Conservation (phyloP, 2,888 invertebrate species). For the Andricus quercusramuli region DNA sequence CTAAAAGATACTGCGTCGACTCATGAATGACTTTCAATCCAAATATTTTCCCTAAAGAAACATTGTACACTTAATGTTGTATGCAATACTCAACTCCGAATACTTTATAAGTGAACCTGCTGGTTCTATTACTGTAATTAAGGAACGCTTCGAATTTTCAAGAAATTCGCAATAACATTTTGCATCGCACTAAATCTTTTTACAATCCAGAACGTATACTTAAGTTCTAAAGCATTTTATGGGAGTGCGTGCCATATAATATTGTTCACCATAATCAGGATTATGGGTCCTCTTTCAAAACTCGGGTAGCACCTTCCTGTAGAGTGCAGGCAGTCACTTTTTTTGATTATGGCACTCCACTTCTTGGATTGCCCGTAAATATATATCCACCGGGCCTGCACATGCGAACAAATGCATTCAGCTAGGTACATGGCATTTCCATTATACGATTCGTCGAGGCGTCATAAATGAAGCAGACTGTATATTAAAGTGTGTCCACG, state of each 20-base stretch:
- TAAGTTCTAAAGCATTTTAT: background rate
- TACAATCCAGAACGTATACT: background rate
- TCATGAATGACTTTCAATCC: no score
- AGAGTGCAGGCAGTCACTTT: background rate
- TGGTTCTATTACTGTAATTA: background rate
- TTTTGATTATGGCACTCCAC: constrained; percentile 20
- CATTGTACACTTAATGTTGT: no score
- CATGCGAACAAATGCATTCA: constrained; percentile 40
- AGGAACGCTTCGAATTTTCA: background rate
- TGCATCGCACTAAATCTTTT: background rate
- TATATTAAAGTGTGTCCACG: constrained; percentile 44
- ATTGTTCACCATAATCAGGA: constrained; percentile 2
- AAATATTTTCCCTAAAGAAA: no score
- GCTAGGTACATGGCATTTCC: constrained; percentile 57
- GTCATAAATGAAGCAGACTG: constrained; percentile 55
- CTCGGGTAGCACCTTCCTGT: background rate
- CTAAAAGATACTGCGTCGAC: no score
- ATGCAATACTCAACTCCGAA: no score
- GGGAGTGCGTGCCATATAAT: background rate
- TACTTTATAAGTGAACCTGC: no score
- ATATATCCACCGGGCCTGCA: background rate
- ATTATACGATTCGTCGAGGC: constrained; percentile 54
- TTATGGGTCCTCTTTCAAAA: constrained; percentile 5
- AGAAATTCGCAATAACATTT: background rate
- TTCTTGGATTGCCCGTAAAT: background rate